Percentiles rank a stretch among this genome's conserved stretches.
Evolutionary conservation across 1,140 invertebrate genomes (phyloP).

Genomic region (Mactra quadrangularis): DNA sequence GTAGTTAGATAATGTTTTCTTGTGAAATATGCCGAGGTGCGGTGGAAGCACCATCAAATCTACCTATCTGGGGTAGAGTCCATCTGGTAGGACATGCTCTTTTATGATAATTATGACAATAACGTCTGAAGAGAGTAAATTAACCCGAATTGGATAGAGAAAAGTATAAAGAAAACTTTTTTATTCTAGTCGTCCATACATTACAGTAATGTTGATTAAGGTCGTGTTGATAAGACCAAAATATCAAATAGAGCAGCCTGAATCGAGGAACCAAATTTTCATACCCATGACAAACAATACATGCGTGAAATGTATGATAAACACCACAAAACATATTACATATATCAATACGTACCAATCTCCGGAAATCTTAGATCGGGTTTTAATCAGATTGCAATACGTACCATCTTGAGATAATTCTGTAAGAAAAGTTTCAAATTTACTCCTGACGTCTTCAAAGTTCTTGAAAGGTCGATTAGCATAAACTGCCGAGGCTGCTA

Average conservation of each 20-base stretch:
- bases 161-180: no score
- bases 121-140: background rate
- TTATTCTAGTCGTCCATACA: background rate
- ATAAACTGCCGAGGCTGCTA: background rate
- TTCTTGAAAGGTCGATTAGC: constrained; percentile 3
- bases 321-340: background rate
- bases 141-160: background rate
- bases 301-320: background rate
- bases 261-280: no score
- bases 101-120: background rate
- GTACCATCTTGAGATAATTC: no score
- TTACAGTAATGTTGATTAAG: background rate
- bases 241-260: background rate
- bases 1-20: background rate
- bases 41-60: background rate
- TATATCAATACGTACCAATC: background rate
- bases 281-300: background rate
- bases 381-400: no score
- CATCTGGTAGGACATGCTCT: background rate
- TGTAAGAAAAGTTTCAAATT: constrained; percentile 21
- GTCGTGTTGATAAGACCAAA: background rate
- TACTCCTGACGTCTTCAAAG: background rate
- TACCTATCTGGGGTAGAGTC: background rate
- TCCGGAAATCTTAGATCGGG: no score
- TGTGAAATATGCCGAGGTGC: background rate